Evolutionary conservation across 2,888 invertebrate species (phyloP).

Genomic region (Lithosia quadra): DNA sequence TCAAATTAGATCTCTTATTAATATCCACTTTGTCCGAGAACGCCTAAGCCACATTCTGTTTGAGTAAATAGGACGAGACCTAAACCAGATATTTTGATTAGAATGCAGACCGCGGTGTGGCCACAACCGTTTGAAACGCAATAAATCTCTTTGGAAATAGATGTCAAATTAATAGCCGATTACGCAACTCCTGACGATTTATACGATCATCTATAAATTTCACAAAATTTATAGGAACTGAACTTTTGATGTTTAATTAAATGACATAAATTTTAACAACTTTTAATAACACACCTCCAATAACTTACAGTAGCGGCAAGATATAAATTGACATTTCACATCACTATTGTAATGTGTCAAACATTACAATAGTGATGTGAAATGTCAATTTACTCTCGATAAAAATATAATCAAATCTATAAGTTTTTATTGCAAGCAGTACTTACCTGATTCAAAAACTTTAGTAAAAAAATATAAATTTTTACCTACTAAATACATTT

Average conservation of each 20-base stretch:
- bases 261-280: background rate
- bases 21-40: background rate
- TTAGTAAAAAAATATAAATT: too few species aligned
- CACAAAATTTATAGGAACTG: slow-evolving; percentile 24
- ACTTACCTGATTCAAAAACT: too few species aligned
- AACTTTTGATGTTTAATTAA: background rate
- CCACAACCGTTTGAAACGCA: slow-evolving; percentile 18
- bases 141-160: slow-evolving; percentile 31
- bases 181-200: slow-evolving; percentile 27
- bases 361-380: too few species aligned
- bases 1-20: slow-evolving; percentile 3
- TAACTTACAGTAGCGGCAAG: too few species aligned
- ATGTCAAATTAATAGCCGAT: slow-evolving; percentile 41
- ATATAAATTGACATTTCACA: too few species aligned
- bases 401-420: too few species aligned
- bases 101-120: slow-evolving; percentile 10
- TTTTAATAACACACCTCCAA: background rate
- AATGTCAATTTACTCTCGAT: too few species aligned
- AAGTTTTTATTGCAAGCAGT: too few species aligned
- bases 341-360: too few species aligned
- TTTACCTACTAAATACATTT: too few species aligned
- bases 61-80: slow-evolving; percentile 23
- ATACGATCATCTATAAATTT: slow-evolving; percentile 33
- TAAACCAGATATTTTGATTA: slow-evolving; percentile 15
- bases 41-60: slow-evolving; percentile 3